Evolutionary conservation across 2,888 invertebrate genomes (phyloP).

Genomic region (Drosophila cracens): DNA sequence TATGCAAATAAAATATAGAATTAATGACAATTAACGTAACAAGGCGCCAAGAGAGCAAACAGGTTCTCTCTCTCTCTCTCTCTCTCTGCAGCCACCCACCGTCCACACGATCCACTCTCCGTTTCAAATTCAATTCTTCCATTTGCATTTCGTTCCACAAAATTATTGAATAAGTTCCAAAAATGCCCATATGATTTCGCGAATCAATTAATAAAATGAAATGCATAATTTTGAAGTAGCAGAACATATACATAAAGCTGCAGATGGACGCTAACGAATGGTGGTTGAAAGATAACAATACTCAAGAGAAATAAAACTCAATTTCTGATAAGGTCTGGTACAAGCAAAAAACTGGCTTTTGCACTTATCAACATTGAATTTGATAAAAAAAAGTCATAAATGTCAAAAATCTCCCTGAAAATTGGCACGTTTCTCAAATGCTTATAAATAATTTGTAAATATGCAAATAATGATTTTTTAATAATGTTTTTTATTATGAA

Average conservation of each 20-base stretch:
- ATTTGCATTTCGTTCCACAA: conserved; percentile 19
- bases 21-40: conserved; percentile 60
- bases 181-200: neutral
- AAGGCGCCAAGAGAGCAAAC: conserved; percentile 36
- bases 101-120: neutral
- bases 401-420: neutral
- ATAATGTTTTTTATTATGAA: too few species aligned
- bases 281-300: neutral
- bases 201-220: neutral
- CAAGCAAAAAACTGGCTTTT: neutral
- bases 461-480: neutral
- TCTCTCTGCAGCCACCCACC: neutral
- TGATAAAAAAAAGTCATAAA: neutral
- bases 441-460: neutral
- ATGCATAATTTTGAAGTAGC: conserved; percentile 5
- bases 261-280: neutral
- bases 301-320: neutral
- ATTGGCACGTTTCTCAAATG: neutral
- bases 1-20: conserved; percentile 35
- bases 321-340: neutral
- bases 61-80: conserved; percentile 31
- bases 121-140: neutral
- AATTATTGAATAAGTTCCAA: conserved; percentile 10
- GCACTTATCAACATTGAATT: neutral
- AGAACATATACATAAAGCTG: neutral